Evolutionary conservation across 2,888 invertebrate genomes (phyloP), one percentile per base, ranked within the genome.

Genomic region (Tyria jacobaeae): DNA sequence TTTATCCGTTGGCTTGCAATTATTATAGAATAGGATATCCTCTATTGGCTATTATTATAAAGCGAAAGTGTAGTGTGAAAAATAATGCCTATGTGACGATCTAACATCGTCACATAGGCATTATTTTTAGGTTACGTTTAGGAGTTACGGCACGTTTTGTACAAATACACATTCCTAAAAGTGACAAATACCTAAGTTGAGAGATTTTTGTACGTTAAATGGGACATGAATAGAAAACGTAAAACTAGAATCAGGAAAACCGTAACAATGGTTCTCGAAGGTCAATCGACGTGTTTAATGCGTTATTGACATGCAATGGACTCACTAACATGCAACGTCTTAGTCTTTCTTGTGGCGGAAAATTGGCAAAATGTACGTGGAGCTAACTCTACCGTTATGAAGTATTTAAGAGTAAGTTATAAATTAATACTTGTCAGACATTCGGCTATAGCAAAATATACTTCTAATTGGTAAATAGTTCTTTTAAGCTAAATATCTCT

Each of bases 191-290:
- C n/a, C n/a, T n/a, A n/a, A n/a, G n/a, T n/a, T n/a, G n/a, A n/a
- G n/a, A n/a, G n/a, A n/a, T 25, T 37, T 39, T 14, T 25, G n/a
- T 25, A 31, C 17, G 34, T 5, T 24, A 47, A 47, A 56, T 24
- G 56, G 47, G 56, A 48, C 35, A 56, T 14, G 47, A 48, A 56
- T 48, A 31, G 21, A 54, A 57, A 37, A 21, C 41, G 14, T 57
- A 57, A 31, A 57, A 34, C 49, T 44, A 14, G 57, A 51, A 49
- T 39, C 39, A 54, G 54, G 60, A 55, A 57, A 60, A 49, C 47
- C 54, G 53, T 53, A 60, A 60, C 25, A 60, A 61, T 61, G 51
- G 24, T 25, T 52, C 12, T 62, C 27, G 57, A 62, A 62, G 62
- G 62, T 53, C 62, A 47, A 21, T 41, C 24, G 15, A 39, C 31